These are phyloP conservation scores for Mayetiola destructor DNA, from an alignment of 2,888 invertebrate species.

Conservation along the genomic window DNA sequence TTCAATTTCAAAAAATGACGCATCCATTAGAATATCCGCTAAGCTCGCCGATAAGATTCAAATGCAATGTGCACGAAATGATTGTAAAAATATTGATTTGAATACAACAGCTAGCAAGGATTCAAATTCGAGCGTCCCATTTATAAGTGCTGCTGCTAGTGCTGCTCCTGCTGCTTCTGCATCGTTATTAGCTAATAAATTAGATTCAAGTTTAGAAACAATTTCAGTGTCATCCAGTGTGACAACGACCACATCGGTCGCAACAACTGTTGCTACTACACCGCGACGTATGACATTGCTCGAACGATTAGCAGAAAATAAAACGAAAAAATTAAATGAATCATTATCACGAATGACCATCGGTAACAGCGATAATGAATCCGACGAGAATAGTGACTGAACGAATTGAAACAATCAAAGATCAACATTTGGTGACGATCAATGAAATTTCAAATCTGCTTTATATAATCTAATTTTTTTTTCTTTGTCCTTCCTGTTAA, in stretches of 20 bases:
- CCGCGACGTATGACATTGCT: conserved; percentile 23
- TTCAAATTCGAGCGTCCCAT: too few species aligned
- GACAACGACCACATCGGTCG: conserved; percentile 18
- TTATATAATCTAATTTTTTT: too few species aligned
- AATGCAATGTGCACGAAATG: conserved; percentile 4
- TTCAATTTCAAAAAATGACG: neutral
- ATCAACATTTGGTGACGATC: too few species aligned
- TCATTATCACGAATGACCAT: conserved; percentile 13
- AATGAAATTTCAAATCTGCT: too few species aligned
- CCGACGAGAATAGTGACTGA: too few species aligned
- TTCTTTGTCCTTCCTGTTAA: too few species aligned
- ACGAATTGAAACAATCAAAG: too few species aligned
- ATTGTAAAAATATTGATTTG: too few species aligned
- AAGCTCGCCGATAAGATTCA: neutral
- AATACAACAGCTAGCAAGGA: neutral
- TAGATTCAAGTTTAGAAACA: too few species aligned
- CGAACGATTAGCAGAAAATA: conserved; percentile 24
- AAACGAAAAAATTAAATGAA: conserved; percentile 20
- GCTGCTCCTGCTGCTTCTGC: too few species aligned
- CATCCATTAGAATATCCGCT: neutral
- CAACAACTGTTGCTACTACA: conserved; percentile 20
- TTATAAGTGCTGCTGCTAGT: too few species aligned
- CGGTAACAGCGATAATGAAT: conserved; percentile 1
- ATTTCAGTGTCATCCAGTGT: conserved; percentile 15
- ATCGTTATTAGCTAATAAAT: too few species aligned